A percentile compares a stretch with the other conserved stretches of the same genome.
phyloP scores from a whole-genome alignment of 2,113 vertebrate species.

The Spea multiplicata region DNA sequence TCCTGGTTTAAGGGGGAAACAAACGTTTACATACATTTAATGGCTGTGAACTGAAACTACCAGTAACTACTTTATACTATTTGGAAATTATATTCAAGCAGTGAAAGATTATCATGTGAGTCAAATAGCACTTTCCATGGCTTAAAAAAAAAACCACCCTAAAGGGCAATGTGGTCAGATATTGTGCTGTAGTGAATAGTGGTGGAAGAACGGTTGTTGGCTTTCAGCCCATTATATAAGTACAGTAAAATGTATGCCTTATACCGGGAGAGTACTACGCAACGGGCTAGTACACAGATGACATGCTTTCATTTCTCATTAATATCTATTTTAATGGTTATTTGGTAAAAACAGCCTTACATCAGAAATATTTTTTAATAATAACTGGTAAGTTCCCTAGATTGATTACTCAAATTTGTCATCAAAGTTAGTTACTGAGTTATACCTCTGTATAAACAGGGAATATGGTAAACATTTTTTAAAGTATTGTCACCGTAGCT shows the following conservation, averaged over 20 bases:
- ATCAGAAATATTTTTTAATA: no score
- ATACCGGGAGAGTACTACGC: not conserved
- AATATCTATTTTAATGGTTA: not conserved
- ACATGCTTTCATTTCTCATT: not conserved
- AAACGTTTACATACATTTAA: not conserved
- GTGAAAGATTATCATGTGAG: slow-evolving; percentile 3
- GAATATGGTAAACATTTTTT: no score
- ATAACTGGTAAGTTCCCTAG: no score
- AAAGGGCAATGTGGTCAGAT: slow-evolving; percentile 5
- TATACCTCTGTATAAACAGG: no score
- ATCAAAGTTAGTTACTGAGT: no score
- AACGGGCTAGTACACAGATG: not conserved
- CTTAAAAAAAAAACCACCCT: not conserved
- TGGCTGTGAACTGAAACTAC: slow-evolving; percentile 33
- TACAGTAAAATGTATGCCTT: not conserved
- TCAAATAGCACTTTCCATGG: slow-evolving; percentile 23
- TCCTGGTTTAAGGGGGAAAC: not conserved
- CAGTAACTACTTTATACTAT: not conserved
- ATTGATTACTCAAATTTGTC: no score
- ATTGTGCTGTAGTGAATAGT: not conserved
- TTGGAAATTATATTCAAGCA: not conserved
- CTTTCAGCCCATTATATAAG: not conserved
- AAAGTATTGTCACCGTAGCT: no score
- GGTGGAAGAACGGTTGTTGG: not conserved
- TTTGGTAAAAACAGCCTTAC: no score